These are phyloP conservation scores for Trigoniulus corallinus DNA, from an alignment of 1,140 invertebrate species.

Conservation along the genomic window DNA sequence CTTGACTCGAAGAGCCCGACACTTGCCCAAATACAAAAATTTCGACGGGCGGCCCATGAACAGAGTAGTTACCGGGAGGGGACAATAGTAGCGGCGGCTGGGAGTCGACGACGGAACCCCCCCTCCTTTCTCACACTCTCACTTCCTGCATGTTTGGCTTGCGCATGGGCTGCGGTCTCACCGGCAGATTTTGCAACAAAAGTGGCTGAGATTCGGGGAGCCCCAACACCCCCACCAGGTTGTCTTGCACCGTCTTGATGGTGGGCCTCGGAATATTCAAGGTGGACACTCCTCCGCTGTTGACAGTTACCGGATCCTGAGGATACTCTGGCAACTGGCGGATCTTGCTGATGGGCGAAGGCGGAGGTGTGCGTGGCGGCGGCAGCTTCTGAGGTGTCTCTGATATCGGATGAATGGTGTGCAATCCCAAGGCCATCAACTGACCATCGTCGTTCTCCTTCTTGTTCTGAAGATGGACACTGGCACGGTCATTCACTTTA, in stretches of 20 bases:
- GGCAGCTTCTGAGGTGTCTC: constrained; percentile 2
- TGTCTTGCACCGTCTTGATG: background rate
- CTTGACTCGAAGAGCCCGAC: too few species aligned
- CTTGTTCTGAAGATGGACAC: background rate
- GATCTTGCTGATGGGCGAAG: constrained; percentile 4
- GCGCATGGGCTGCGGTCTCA: background rate
- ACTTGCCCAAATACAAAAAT: too few species aligned
- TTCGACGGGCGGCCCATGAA: too few species aligned
- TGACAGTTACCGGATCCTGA: background rate
- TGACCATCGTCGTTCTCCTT: background rate
- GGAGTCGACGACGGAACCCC: too few species aligned
- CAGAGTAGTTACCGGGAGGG: too few species aligned
- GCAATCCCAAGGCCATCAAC: background rate
- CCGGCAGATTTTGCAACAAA: constrained; percentile 4
- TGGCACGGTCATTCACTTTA: constrained; percentile 27
- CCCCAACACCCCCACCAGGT: background rate
- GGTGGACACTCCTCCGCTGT: background rate
- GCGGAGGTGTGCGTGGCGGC: constrained; percentile 6
- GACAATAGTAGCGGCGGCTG: too few species aligned
- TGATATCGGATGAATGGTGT: background rate
- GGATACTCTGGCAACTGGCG: constrained; percentile 2
- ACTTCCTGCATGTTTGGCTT: constrained; percentile 8
- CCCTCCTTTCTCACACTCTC: too few species aligned
- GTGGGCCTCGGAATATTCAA: background rate
- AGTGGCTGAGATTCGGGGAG: constrained; percentile 7